Base-by-base conservation (phyloP, 2,888 invertebrate genomes). In the Drosophila fungiperda region DNA sequence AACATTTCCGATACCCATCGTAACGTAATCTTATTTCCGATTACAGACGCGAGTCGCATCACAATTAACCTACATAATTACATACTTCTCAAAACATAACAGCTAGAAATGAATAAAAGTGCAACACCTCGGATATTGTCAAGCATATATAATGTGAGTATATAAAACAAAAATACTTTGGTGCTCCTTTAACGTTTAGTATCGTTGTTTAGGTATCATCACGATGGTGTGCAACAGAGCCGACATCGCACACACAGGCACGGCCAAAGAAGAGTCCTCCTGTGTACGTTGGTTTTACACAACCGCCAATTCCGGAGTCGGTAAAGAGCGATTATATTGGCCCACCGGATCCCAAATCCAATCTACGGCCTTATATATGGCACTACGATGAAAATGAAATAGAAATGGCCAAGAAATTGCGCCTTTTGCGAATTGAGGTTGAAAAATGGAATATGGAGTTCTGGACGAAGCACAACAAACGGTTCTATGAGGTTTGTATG, bases 371-470 rank as follows among this genome's bases (percentile, higher is more conserved):
- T 4, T 94, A 96, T 54, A 94, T 96, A 78, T 96, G 96, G 83
- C 94, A 94, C 89, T 94, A 95, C 81, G 94, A 95, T 4, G 79
- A 94, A 3, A 94, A 95, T 83, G 98, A 98, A 93, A 95, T 96
- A 0, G 76, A 88, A 1, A 87, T 96, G 62, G 96, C 97, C 85
- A 94, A 93, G 80, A 92, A 93, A 77, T 95, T 96, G 82, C 94
- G 97, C 71, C 92, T 95, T 78, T 92, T 95, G 78, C 95, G 96
- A 87, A 94, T 94, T 76, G 95, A 95, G 72, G 96, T 96, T 0
- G 97, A 97, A 86, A 93, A 94, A 66, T 98, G 97, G 97, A 97
- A 98, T 92, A 96, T 97, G 78, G 94, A 94, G 42, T 98, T 98
- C 93, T 98, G 98, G 98, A 94, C 94, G 0, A 94, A 94, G 73